Conservation (phyloP, 2,113 vertebrate genomes). For the Todiramphus chloris region DNA sequence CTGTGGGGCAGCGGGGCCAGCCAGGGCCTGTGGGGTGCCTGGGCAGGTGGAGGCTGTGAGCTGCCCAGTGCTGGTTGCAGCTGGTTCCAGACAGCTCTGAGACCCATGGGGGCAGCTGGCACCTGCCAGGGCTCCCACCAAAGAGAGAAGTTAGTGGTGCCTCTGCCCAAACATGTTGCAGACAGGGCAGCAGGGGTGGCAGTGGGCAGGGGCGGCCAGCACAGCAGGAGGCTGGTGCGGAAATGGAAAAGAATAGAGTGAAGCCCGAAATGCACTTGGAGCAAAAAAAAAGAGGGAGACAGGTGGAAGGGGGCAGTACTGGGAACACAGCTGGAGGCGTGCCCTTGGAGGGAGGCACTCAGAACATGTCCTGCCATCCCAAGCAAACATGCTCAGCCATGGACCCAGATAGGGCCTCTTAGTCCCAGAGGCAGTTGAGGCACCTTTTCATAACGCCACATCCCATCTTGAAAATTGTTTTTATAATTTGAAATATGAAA, state of each 20-base stretch:
- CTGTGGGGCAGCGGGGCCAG: neutral
- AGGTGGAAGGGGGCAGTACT: neutral
- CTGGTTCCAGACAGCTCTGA: neutral
- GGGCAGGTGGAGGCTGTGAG: neutral
- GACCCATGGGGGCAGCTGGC: neutral
- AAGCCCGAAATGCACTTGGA: accelerated
- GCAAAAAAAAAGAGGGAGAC: neutral
- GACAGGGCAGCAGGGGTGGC: too few relatives aligned
- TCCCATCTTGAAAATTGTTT: neutral
- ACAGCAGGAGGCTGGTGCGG: neutral
- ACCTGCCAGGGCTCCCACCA: neutral
- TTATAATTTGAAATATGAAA: neutral
- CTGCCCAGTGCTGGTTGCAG: neutral
- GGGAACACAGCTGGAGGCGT: accelerated
- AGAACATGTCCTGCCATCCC: neutral
- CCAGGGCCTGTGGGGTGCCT: too few relatives aligned
- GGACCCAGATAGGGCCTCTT: neutral
- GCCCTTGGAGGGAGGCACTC: neutral
- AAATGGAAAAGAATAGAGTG: neutral
- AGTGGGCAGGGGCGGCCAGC: neutral
- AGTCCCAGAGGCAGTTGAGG: neutral
- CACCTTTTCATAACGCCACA: neutral
- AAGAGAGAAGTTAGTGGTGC: neutral
- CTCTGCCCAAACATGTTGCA: neutral
- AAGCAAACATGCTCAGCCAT: neutral